Base-by-base conservation (phyloP, 2,888 invertebrate genomes). In the Antitype chi region DNA sequence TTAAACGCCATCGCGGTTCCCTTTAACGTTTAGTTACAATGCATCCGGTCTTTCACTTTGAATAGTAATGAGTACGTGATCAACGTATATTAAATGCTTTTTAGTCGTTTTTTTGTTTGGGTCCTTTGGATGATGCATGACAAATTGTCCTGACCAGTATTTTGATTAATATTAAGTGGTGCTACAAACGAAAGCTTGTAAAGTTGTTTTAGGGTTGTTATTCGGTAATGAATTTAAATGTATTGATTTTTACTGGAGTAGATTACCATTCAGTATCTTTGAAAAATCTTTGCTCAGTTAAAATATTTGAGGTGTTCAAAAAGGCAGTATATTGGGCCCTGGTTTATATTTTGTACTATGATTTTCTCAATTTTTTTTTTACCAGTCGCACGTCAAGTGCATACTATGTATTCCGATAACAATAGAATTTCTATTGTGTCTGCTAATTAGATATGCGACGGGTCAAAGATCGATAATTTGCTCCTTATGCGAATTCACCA, bases 21-120 rank as follows among this genome's bases (percentile, higher is more conserved):
- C 78, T 90, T 89, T 90, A 91, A 89, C 90, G 82, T 89, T 91
- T 91, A 84, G 85, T 89, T 86, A 89, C 84, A 88, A 89, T 87
- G 91, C 90, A 91, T 95, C 94, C 93, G 92, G 91, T 91, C 85
- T 89, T 93, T 91, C 90, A 89, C 86, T 87, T 84, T 80, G 93
- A 92, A 93, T 93, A 92, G 89, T 87, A 92, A 91, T 89, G 89
- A 82, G 87, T 80, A 91, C 92, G 92, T 92, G 92, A 89, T 87
- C 76, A 82, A 88, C 85, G 87, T 91, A 81, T 78, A 80, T 79
- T 78, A 84, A 87, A 82, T 82, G 78, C 62, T 76, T 74, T 79
- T 88, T 62, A 32, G 64, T 64, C 23, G 47, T 77, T 67, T 82
- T 84, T 74, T 75, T 63, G 72, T 79, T 78, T 77, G 32, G 59